Percentiles rank a stretch among this genome's conserved stretches.
Evolutionary conservation across 2,888 invertebrate genomes (phyloP).

Genomic region (Ctenicera cuprea): DNA sequence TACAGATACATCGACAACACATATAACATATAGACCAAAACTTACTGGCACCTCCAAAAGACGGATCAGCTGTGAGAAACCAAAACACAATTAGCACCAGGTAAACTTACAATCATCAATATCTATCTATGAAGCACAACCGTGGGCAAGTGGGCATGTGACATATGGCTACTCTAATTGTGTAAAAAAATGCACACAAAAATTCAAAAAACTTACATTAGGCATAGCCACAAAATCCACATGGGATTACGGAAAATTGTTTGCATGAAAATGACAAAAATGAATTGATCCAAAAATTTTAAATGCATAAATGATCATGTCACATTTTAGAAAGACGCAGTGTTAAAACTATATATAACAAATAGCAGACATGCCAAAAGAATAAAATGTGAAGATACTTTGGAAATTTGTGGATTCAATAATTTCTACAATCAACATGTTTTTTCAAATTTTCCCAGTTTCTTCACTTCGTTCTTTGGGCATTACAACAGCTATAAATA

Average conservation of each 20-base stretch:
- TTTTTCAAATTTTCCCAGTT: too few species aligned
- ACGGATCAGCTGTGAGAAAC: constrained; percentile 70
- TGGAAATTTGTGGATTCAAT: neutral
- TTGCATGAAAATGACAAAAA: constrained; percentile 66
- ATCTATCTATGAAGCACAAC: constrained; percentile 47
- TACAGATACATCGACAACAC: neutral
- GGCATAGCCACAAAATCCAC: constrained; percentile 65
- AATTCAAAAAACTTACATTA: constrained; percentile 68
- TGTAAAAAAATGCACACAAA: constrained; percentile 64
- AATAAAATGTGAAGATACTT: neutral
- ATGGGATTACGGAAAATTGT: constrained; percentile 61
- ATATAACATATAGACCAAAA: constrained; percentile 59
- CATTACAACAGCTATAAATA: too few species aligned
- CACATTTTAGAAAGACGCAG: constrained; percentile 15
- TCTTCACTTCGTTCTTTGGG: too few species aligned
- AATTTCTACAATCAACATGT: too few species aligned
- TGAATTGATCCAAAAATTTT: constrained; percentile 41
- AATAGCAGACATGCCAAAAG: too few species aligned
- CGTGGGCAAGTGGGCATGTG: constrained; percentile 45
- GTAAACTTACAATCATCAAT: neutral
- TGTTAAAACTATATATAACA: neutral
- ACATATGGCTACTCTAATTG: constrained; percentile 61
- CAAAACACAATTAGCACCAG: constrained; percentile 35
- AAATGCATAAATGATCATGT: constrained; percentile 8
- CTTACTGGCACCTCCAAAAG: constrained; percentile 79